These are phyloP conservation scores for Columba livia DNA, from an alignment of 2,113 vertebrate genomes.

Conservation along the genomic window DNA sequence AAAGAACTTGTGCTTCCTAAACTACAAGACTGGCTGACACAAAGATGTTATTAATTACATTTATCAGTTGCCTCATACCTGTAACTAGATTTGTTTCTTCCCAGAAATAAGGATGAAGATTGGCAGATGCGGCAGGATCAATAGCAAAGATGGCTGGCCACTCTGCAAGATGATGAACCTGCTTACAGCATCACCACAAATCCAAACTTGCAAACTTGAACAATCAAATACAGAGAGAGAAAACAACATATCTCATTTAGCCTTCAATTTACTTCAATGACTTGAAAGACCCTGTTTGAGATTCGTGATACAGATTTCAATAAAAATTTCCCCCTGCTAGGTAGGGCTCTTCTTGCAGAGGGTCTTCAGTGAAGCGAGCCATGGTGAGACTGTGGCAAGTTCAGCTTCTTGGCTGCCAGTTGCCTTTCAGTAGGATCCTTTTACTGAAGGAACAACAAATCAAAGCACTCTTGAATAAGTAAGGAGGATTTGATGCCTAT, in stretches of 20 bases:
- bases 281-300: neutral
- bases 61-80: neutral
- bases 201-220: neutral
- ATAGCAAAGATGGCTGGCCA: neutral
- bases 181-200: neutral
- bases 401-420: neutral
- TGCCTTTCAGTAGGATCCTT: neutral
- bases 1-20: neutral
- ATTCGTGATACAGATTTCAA: neutral
- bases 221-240: neutral
- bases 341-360: neutral
- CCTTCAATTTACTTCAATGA: neutral
- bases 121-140: neutral
- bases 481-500: neutral
- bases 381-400: neutral
- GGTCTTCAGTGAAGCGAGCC: neutral
- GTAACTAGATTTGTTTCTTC: neutral
- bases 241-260: neutral
- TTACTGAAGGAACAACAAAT: neutral
- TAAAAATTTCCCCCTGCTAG: neutral
- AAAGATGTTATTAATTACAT: neutral
- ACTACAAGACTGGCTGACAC: neutral
- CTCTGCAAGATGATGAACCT: neutral
- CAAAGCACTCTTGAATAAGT: fast-evolving
- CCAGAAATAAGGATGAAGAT: neutral